Evolutionary conservation across 2,113 vertebrate species (phyloP).

Genomic region (Hippocampus zosterae): DNA sequence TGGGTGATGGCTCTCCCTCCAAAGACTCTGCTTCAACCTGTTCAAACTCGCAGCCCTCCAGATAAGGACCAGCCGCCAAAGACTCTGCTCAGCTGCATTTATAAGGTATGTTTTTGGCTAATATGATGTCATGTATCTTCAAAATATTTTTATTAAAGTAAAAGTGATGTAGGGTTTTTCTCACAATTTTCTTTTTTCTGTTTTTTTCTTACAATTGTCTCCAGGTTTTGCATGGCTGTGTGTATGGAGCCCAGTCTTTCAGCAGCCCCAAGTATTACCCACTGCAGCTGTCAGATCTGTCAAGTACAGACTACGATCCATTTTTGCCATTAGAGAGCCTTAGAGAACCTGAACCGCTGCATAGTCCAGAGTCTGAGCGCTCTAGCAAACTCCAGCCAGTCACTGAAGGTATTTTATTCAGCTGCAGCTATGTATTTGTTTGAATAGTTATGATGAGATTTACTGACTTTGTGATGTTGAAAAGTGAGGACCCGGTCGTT

Average conservation of each 20-base stretch:
- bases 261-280: conserved; percentile 91
- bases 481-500: too few species aligned
- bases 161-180: neutral
- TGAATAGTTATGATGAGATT: neutral
- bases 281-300: conserved; percentile 89
- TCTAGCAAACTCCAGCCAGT: conserved; percentile 96
- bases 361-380: conserved; percentile 94
- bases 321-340: conserved; percentile 91
- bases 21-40: conserved; percentile 85
- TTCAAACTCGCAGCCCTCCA: conserved; percentile 73
- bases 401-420: conserved; percentile 81
- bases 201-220: conserved; percentile 5
- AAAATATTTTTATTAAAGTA: neutral
- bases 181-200: neutral
- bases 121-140: neutral
- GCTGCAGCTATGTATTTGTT: neutral
- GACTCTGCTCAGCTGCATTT: conserved; percentile 91
- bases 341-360: conserved; percentile 94
- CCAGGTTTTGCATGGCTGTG: conserved; percentile 94
- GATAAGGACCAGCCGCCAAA: conserved; percentile 87
- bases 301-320: conserved; percentile 89
- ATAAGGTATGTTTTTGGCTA: conserved; percentile 76
- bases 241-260: conserved; percentile 96
- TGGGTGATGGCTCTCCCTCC: conserved; percentile 97
- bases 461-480: neutral